Evolutionary conservation across 2,113 vertebrate species (phyloP), one percentile per base, ranked within the genome.

Genomic region (Lycaon pictus): DNA sequence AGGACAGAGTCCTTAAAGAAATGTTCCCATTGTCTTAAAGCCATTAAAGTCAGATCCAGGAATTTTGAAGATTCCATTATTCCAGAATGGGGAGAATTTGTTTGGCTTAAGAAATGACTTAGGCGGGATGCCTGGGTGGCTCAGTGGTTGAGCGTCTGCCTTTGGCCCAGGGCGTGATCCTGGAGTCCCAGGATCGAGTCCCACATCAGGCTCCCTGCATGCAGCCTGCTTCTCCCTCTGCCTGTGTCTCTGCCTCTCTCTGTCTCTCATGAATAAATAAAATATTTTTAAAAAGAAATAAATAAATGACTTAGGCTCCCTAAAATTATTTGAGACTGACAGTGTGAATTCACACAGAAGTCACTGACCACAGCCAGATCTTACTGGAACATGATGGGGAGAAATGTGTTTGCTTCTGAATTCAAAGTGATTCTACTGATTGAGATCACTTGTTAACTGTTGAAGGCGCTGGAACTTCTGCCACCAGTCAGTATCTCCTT

Each of bases 1-100:
- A 72, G 23, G 23, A 84, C 55, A 95, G 32, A 62, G 43, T 62
- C 55, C 63, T 55, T 80, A 27, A 77, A 29, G 29, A 83, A 79
- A n/a, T 55, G 53, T 91, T 80, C 89, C 19, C 32, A 3, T 27
- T 58, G 5, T 88, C 25, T 82, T 79, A 25, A 82, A 87, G 43
- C 48, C 67, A 74, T 81, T 35, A 11, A 76, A 5, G 29, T 74
- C 55, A 90, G 94, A 94, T 11, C 32, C 23, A 22, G n/a, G 69
- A 35, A 85, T 55, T 81, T 43, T 72, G 56, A 79, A 82, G 65
- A 93, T 63, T 35, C 35, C 27, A 71, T 96, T 95, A 80, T 69
- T 90, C 76, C 55, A 80, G 35, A 84, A 53, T 74, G 27, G 69
- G 62, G 25, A 87, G 48, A 95, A 79, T 84, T 87, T 56, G 51